Evolutionary conservation across 2,113 vertebrate genomes (phyloP).

Genomic region (Illadopsis cleaveri): DNA sequence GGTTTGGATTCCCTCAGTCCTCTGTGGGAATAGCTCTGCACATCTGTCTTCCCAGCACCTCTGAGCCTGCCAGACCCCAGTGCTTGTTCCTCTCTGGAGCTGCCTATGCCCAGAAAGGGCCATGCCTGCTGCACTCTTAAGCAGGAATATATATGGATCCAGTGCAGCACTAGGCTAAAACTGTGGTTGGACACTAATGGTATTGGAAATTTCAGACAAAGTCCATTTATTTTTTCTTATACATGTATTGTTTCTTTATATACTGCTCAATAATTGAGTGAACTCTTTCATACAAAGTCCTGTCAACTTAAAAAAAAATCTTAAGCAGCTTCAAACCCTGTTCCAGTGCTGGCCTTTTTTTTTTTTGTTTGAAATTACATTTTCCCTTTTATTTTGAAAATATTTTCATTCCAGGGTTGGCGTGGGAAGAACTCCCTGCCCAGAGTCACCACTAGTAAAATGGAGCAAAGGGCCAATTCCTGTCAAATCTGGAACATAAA

Average conservation of each 20-base stretch:
- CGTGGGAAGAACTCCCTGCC: neutral
- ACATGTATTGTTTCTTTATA: neutral
- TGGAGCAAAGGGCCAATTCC: neutral
- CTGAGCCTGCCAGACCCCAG: neutral
- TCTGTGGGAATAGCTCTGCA: neutral
- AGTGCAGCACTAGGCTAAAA: neutral
- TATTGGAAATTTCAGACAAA: neutral
- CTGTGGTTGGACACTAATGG: neutral
- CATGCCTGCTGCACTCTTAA: neutral
- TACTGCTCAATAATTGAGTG: neutral
- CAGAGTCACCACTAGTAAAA: neutral
- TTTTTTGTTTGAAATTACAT: neutral
- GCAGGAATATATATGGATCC: fast-evolving
- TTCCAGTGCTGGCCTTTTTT: neutral
- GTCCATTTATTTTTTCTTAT: neutral
- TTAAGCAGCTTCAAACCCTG: neutral
- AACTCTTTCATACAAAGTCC: neutral
- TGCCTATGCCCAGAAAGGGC: neutral
- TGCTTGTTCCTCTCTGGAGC: neutral
- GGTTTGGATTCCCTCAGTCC: neutral
- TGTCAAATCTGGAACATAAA: neutral
- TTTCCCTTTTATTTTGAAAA: neutral
- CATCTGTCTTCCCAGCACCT: neutral
- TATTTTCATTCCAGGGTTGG: neutral
- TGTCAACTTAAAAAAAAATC: neutral